These are phyloP conservation scores for Paradoxurus hermaphroditus DNA, from an alignment of 2,113 vertebrate genomes.

Conservation along the genomic window DNA sequence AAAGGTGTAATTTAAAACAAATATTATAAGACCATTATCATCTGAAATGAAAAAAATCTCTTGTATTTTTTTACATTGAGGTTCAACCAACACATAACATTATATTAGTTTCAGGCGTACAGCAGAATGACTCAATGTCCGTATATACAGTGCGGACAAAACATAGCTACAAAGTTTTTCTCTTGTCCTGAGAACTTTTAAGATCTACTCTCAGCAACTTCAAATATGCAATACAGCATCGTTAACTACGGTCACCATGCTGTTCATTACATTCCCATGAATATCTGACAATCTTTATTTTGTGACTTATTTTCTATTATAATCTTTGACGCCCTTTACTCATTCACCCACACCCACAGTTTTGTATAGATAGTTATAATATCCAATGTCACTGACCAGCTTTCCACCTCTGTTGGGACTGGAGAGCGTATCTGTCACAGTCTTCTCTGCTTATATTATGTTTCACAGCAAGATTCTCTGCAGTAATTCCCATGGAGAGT, in stretches of 20 bases:
- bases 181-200: not conserved
- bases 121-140: not conserved
- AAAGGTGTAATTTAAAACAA: slow-evolving; percentile 11
- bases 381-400: slow-evolving; percentile 83
- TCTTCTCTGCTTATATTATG: slow-evolving; percentile 91
- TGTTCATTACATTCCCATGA: not conserved
- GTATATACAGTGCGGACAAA: not conserved
- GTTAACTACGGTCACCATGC: not conserved
- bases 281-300: not conserved
- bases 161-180: not conserved
- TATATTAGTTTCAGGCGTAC: not conserved
- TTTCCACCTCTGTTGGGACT: slow-evolving; percentile 95
- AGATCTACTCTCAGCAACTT: not conserved
- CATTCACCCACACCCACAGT: not conserved
- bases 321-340: not conserved
- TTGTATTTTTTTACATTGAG: not conserved
- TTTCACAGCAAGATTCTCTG: slow-evolving; percentile 95
- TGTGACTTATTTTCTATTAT: not conserved
- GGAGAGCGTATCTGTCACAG: slow-evolving; percentile 90
- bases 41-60: not conserved
- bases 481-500: slow-evolving; percentile 93
- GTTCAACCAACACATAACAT: not conserved
- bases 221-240: not conserved
- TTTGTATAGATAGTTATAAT: not conserved
- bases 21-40: not conserved